Base-by-base conservation (phyloP, 2,888 invertebrate species). In the Rotaria sp. region DNA sequence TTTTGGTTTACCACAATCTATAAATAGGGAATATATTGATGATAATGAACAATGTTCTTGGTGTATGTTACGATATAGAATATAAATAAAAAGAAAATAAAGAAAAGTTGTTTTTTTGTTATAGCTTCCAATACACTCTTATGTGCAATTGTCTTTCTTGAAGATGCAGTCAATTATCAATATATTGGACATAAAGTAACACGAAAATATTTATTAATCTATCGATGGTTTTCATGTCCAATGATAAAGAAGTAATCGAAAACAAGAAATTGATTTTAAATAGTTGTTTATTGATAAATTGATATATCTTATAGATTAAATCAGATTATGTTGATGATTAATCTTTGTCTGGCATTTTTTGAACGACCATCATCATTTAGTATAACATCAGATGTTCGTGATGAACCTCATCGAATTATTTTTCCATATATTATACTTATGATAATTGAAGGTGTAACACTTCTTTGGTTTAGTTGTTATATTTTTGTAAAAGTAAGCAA, bases 101-200 rank as follows among this genome's bases (percentile, higher is more conserved):
- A 21, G 1, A 10, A 11, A 11, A 24, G 1, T 0, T 67, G 10
- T 67, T 30, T 18, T 67, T 67, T 2, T 67, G 0, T 67, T 67
- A 3, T 67, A 67, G 67, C 67, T 35, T 35, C 67, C 7, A 67
- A 67, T 67, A 67, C 15, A 35, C 67, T 67, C 18, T 21, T 67
- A 35, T 67, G 67, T 67, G 67, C 67, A 21, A 67, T 18, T 35
- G 67, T 38, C 15, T 67, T 67, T 38, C 67, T 67, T 35, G 67
- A 67, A 67, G 67, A 67, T 67, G 67, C 67, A 18, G 35, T 67
- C 5, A 67, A 67, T 67, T 67, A 67, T 67, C 67, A 67, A 67
- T 67, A 18, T 15, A 67, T 67, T 8, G 18, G 4, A 35, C 67
- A 67, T 67, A 67, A 67, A 67, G 26, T 67, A 2, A 67, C 67